Percentiles rank a stretch among this genome's conserved stretches.
Conservation (phyloP, 2,113 vertebrate genomes). For the Pimephales promelas region DNA sequence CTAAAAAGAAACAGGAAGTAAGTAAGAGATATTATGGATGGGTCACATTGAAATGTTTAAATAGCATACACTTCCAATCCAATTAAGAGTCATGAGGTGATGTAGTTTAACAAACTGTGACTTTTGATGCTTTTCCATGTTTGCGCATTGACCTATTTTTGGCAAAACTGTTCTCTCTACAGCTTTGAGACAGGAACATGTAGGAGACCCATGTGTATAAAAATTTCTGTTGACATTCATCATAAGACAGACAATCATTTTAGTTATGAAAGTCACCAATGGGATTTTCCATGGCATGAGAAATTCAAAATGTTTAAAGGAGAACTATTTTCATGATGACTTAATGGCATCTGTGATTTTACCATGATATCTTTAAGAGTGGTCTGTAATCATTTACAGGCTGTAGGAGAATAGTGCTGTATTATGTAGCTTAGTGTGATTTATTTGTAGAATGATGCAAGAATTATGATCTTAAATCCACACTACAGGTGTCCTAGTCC, state of each 20-base stretch:
- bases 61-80: neutral
- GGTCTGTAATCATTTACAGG: constrained; percentile 17
- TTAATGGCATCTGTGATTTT: constrained; percentile 22
- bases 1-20: neutral
- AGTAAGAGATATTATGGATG: neutral
- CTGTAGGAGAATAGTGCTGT: neutral
- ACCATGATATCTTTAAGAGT: constrained; percentile 24
- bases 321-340: constrained; percentile 22
- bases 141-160: neutral
- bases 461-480: neutral
- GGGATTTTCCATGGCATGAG: constrained; percentile 24
- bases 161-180: neutral
- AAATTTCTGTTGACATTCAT: constrained; percentile 34
- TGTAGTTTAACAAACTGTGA: neutral
- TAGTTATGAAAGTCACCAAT: constrained; percentile 4
- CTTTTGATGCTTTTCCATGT: neutral
- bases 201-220: neutral
- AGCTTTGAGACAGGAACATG: neutral
- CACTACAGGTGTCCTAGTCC: neutral
- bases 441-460: constrained; percentile 20
- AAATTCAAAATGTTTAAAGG: constrained; percentile 29
- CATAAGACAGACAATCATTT: constrained; percentile 25
- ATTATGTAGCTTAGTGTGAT: constrained; percentile 16
- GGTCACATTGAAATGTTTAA: neutral
- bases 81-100: neutral